These are phyloP conservation scores for Hippocampus zosterae DNA, from an alignment of 2,113 vertebrate genomes.

Conservation along the genomic window DNA sequence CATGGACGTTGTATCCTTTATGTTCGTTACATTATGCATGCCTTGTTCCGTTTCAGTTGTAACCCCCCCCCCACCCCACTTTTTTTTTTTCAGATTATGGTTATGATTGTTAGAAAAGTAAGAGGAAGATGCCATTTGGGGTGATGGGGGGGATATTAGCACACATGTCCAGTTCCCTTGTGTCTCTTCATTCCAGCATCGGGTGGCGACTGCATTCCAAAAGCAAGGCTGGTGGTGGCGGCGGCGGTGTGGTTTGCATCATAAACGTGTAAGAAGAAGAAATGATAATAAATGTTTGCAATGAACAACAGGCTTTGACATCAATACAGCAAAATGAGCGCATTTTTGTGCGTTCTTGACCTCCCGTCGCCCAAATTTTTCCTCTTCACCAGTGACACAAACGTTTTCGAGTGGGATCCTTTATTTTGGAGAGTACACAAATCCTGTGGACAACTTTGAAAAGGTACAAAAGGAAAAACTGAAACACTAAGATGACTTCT, in stretches of 20 bases:
- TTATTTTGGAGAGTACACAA: conserved; percentile 54
- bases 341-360: conserved; percentile 2
- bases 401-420: conserved; percentile 32
- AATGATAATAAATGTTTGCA: conserved; percentile 79
- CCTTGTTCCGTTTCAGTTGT: conserved; percentile 62
- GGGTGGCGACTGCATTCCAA: conserved; percentile 59
- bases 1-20: conserved; percentile 64
- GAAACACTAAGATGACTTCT: conserved; percentile 41
- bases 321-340: conserved; percentile 22
- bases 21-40: conserved; percentile 75
- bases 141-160: conserved; percentile 49
- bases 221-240: conserved; percentile 21
- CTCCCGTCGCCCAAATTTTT: neutral
- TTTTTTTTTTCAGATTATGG: conserved; percentile 30
- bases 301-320: conserved; percentile 64
- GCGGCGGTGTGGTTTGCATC: conserved; percentile 66
- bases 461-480: conserved; percentile 61
- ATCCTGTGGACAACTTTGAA: conserved; percentile 46
- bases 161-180: conserved; percentile 48
- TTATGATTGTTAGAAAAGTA: conserved; percentile 40
- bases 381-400: neutral
- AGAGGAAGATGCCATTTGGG: conserved; percentile 61
- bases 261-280: conserved; percentile 32
- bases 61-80: neutral
- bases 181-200: conserved; percentile 58